Evolutionary conservation across 2,797 vertebrate species (phyloP).

Genomic region (Gymnocypris eckloni): DNA sequence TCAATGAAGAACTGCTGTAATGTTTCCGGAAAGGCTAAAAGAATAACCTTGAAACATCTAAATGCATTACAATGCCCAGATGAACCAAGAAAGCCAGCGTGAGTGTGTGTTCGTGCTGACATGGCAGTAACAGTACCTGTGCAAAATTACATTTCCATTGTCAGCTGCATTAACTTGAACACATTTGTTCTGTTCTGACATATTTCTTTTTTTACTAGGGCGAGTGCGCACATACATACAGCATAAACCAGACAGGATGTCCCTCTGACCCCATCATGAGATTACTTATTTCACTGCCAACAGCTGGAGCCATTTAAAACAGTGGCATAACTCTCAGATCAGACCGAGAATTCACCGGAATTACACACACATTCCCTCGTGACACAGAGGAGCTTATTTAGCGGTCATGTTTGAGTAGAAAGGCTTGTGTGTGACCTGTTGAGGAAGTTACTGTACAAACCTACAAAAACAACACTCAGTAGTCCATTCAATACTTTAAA

Average conservation of each 20-base stretch:
- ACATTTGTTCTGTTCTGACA: constrained; percentile 16
- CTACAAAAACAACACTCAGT: constrained; percentile 1
- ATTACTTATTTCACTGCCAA: constrained; percentile 35
- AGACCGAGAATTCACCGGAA: constrained; percentile 18
- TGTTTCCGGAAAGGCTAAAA: constrained; percentile 55
- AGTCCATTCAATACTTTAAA: neutral
- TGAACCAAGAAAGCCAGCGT: constrained; percentile 5
- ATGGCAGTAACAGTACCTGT: constrained; percentile 30
- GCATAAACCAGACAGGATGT: constrained; percentile 13
- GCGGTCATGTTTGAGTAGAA: neutral
- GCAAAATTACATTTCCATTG: constrained; percentile 47
- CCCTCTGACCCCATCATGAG: constrained; percentile 32
- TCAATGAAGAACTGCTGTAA: constrained; percentile 47
- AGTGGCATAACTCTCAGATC: constrained; percentile 21
- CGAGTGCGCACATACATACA: neutral
- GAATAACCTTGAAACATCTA: constrained; percentile 48
- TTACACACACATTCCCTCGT: neutral
- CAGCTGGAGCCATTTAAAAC: constrained; percentile 42
- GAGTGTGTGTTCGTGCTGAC: constrained; percentile 40
- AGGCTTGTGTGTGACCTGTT: neutral
- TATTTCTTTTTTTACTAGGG: neutral
- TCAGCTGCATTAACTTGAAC: constrained; percentile 34
- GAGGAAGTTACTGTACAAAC: neutral
- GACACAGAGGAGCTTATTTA: constrained; percentile 23
- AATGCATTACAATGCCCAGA: constrained; percentile 49